Percentiles rank a stretch among this genome's conserved stretches.
Evolutionary conservation across 1,140 invertebrate species (phyloP).

Genomic region (Triops longicaudatus): DNA sequence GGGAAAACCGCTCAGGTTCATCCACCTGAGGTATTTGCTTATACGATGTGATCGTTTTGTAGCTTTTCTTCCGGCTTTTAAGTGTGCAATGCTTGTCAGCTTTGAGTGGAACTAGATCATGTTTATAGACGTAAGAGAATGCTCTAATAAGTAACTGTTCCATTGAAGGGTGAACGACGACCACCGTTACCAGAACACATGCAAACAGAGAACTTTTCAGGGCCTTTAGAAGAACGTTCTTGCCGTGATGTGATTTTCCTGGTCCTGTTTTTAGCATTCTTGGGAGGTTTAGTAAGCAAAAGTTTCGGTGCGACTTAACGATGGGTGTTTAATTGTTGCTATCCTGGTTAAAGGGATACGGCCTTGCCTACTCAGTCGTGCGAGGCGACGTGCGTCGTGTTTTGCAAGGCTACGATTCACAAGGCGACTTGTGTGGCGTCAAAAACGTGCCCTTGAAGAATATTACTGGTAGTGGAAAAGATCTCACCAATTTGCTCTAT

Average conservation of each 20-base stretch:
- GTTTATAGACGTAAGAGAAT: not conserved
- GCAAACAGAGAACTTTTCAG: constrained; percentile 19
- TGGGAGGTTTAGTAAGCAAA: constrained; percentile 48
- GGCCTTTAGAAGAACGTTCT: constrained; percentile 39
- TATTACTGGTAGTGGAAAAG: constrained; percentile 42
- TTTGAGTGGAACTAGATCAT: not conserved
- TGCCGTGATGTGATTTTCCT: constrained; percentile 52
- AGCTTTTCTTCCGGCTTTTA: not conserved
- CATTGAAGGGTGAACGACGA: constrained; percentile 10
- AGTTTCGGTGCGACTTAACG: not conserved
- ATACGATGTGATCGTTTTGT: not conserved
- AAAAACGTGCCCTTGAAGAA: constrained; percentile 39
- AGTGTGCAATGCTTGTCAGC: not conserved
- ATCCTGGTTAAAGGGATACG: constrained; percentile 22
- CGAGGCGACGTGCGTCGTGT: constrained; percentile 51
- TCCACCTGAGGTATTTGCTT: constrained; percentile 18
- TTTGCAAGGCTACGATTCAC: constrained; percentile 57
- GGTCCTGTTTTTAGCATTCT: constrained; percentile 44
- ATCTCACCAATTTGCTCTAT: constrained; percentile 45
- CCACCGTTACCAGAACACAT: not conserved
- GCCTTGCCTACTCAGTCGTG: constrained; percentile 40
- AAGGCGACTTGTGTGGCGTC: constrained; percentile 56
- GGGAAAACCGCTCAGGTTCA: constrained; percentile 9
- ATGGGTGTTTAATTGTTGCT: not conserved
- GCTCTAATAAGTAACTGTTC: not conserved